Evolutionary conservation across 2,797 vertebrate species (phyloP).

Genomic region (Pogoniulus pusillus): DNA sequence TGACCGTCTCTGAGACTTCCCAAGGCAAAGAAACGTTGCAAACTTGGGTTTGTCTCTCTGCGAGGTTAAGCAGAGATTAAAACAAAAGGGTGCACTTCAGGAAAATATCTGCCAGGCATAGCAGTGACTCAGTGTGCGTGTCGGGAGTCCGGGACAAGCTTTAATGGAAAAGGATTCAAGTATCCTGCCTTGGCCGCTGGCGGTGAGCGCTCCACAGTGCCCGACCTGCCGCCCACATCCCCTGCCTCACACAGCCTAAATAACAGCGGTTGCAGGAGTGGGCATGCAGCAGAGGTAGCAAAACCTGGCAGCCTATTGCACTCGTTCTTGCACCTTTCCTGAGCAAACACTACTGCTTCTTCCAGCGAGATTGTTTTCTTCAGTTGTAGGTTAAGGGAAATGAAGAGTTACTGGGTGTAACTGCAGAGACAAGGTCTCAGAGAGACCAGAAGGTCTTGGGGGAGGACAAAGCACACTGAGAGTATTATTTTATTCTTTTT

Average conservation of each 20-base stretch:
- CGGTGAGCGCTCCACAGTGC: accelerated
- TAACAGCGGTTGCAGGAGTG: not conserved
- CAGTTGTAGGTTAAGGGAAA: too few species aligned
- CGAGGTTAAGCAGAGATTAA: not conserved
- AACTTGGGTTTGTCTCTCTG: not conserved
- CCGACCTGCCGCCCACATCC: accelerated
- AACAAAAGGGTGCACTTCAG: not conserved
- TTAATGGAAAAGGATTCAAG: not conserved
- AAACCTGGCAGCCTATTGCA: not conserved
- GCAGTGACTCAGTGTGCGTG: accelerated
- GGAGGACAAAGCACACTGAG: too few species aligned
- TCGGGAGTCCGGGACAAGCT: not conserved
- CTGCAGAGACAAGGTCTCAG: too few species aligned
- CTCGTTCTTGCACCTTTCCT: slow-evolving; percentile 38
- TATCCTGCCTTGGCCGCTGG: accelerated
- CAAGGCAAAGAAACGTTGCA: not conserved
- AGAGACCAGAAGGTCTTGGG: too few species aligned
- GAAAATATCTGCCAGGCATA: not conserved
- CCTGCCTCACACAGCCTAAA: not conserved
- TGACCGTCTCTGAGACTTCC: not conserved
- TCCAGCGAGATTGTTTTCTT: slow-evolving; percentile 40
- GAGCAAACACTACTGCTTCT: slow-evolving; percentile 32
- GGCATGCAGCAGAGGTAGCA: not conserved
- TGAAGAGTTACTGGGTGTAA: too few species aligned
- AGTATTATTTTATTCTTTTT: too few species aligned